Base-by-base conservation (phyloP, 2,888 invertebrate species). In the Agrochola macilenta region DNA sequence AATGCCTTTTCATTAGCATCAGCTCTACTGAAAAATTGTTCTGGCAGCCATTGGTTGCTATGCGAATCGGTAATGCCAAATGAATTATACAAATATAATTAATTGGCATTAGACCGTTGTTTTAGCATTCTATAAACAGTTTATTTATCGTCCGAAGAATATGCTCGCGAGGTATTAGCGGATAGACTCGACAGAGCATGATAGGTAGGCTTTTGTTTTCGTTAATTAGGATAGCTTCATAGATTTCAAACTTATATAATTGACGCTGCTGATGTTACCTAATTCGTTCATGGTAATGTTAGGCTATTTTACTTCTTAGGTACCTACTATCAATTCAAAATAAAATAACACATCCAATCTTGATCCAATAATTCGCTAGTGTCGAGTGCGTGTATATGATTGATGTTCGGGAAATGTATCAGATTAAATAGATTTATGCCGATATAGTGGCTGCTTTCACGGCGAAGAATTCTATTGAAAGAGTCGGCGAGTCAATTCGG, bases 1-100 rank as follows among this genome's bases (percentile, higher is more conserved):
- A 96, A 95, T 94, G 95, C 94, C 94, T 93, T 94, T 96, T 96
- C 96, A 96, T 96, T 96, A 96, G 92, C 95, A 95, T 95, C 95
- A 95, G 95, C 93, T 94, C 90, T 90, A 92, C 94, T 95, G 95
- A 95, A 95, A 95, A 95, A 95, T 94, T 92, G 95, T 93, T 95
- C 91, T 92, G 92, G 90, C 92, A 92, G 90, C 91, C 91, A 91
- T 90, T 91, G 89, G 90, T 89, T 91, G 89, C 79, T 88, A 87
- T 87, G 82, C 81, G 86, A 88, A 88, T 86, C 81, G 82, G 85
- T 88, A 85, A 88, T 87, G 84, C 78, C 82, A 81, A 84, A 87
- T 86, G 78, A 87, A 74, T 86, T 87, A 84, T 79, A 87, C 84
- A 74, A 72, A 80, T 78, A 80, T 78, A 79, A 70, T 84, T 78